Evolutionary conservation across 2,888 invertebrate genomes (phyloP), one percentile per base, ranked within the genome.

Genomic region (Drosophila rellima): DNA sequence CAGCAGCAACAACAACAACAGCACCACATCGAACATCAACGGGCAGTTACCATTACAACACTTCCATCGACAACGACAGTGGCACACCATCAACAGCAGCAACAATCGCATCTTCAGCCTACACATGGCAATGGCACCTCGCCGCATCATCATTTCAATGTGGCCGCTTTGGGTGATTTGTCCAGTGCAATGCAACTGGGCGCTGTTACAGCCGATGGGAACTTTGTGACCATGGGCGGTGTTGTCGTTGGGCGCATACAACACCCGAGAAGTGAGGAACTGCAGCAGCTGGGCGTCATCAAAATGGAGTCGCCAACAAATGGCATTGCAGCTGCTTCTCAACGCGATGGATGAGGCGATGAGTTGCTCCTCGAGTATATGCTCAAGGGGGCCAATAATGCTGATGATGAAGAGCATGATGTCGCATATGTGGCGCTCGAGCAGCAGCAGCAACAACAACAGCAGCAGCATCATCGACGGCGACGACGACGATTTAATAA

Each of bases 221-320:
- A 89, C 59, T 88, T 91, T 67, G 91, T 91, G 51, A 91, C 91
- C 56, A 90, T 91, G 91, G 91, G 91, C 44, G 91, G 91, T 35
- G 91, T 91, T 56, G 91, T 91, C 18, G 91, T 91, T 33, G 91
- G 91, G 33, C 90, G 91, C 20, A 80, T 91, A 64, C 85, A 84
- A 37, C 85, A 87, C 76, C 74, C 89, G 20, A 72, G 76, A 2
- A 45, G 86, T 52, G 89, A 89, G 52, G 89, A 89, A 20, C 74
- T 89, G 45, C 90, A 90, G 31, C 91, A 90, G 55, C 64, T 90
- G 60, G 90, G 90, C 31, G 91, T 90, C 44, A 91, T 90, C 17
- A 90, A 90, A 67, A 87, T 91, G 64, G 90, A 90, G 42, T 90
- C 90, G 45, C 89, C 86, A 65, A 75, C 83, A 62, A 74, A 85